A percentile compares a stretch with the other conserved stretches of the same genome.
Conservation (phyloP, 2,797 vertebrate species). For the Halcyon leucocephala region DNA sequence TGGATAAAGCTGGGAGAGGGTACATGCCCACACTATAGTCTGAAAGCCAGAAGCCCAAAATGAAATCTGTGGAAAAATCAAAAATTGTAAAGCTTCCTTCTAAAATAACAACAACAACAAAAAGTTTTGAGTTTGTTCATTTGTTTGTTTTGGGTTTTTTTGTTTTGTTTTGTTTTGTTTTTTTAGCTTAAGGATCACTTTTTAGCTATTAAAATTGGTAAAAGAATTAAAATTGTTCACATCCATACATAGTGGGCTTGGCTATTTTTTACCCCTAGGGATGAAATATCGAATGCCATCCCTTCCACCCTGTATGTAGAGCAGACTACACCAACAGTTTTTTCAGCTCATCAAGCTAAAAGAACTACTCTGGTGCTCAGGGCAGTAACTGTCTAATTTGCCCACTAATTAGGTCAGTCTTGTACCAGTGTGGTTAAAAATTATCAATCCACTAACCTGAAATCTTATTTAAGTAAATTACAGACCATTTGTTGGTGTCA, state of each 20-base stretch:
- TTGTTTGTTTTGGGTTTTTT: background rate
- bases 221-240: background rate
- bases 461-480: background rate
- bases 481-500: background rate
- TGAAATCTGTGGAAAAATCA: background rate
- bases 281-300: background rate
- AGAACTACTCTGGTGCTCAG: background rate
- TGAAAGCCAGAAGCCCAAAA: background rate
- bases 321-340: rapidly evolving
- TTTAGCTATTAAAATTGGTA: background rate
- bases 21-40: background rate
- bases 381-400: background rate
- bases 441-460: background rate
- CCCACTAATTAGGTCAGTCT: background rate
- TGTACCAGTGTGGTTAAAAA: background rate
- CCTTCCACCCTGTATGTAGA: background rate
- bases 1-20: background rate
- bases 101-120: background rate
- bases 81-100: background rate
- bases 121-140: rapidly evolving
- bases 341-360: background rate
- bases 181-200: background rate
- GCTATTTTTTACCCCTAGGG: background rate
- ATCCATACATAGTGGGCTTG: rapidly evolving
- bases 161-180: background rate